A percentile compares a stretch with the other conserved stretches of the same genome.
Conservation (phyloP, 2,113 vertebrate species). For the Thalassoma bifasciatum region DNA sequence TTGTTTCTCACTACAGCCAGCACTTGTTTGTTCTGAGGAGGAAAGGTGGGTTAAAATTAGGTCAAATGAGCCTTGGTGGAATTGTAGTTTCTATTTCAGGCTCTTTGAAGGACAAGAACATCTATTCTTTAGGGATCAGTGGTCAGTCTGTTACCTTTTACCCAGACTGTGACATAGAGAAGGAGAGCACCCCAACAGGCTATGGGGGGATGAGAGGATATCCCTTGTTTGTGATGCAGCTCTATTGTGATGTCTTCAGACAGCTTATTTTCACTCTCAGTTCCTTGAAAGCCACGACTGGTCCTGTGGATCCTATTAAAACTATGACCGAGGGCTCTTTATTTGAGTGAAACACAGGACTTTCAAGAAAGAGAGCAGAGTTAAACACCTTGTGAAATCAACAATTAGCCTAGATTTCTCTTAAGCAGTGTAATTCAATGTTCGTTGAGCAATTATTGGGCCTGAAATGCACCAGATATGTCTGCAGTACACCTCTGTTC, state of each 20-base stretch:
- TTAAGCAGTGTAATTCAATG: no score
- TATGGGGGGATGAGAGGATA: constrained; percentile 64
- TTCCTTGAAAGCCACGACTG: background rate
- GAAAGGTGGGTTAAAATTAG: constrained; percentile 61
- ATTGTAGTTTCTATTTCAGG: constrained; percentile 82
- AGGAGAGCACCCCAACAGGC: background rate
- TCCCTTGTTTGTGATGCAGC: background rate
- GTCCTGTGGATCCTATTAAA: background rate
- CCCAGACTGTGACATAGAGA: constrained; percentile 56
- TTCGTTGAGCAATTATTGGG: no score
- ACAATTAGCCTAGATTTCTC: no score
- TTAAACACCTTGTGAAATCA: no score
- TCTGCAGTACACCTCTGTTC: no score
- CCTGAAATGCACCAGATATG: no score
- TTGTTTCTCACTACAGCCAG: constrained; percentile 84
- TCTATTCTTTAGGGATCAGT: constrained; percentile 52
- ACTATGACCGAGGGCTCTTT: background rate
- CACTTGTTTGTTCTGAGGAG: constrained; percentile 73
- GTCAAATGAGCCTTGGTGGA: constrained; percentile 51
- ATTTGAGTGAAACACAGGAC: background rate
- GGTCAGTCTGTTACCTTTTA: constrained; percentile 70
- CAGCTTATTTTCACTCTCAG: background rate
- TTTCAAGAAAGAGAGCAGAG: no score
- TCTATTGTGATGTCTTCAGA: background rate
- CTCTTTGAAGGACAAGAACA: constrained; percentile 62